These are phyloP conservation scores for Melikaiella ostensackeni DNA, from an alignment of 2,888 invertebrate species.

Conservation along the genomic window DNA sequence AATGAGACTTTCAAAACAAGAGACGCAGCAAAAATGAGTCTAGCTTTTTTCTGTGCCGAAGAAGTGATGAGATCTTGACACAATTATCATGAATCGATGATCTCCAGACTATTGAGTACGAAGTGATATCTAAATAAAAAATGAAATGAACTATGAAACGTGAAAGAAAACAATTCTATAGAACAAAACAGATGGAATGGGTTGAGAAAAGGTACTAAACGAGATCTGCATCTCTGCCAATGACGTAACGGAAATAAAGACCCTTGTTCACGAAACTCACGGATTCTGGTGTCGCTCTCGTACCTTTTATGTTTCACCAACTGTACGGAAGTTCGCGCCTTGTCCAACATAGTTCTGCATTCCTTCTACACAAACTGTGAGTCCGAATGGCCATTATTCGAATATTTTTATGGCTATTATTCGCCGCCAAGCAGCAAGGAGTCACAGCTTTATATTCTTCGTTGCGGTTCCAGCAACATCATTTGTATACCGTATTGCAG, in stretches of 20 bases:
- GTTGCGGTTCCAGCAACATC: neutral
- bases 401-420: slow-evolving; percentile 31
- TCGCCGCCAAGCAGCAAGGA: slow-evolving; percentile 13
- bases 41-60: too few relatives aligned
- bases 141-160: too few relatives aligned
- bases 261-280: slow-evolving; percentile 15
- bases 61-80: too few relatives aligned
- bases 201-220: neutral
- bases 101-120: too few relatives aligned
- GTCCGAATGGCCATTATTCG: slow-evolving; percentile 22
- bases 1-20: too few relatives aligned
- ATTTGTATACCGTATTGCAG: neutral
- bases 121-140: too few relatives aligned
- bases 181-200: neutral
- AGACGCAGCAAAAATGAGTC: too few relatives aligned
- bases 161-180: neutral
- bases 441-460: slow-evolving; percentile 6
- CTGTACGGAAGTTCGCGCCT: slow-evolving; percentile 19
- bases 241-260: slow-evolving; percentile 38
- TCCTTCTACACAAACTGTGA: slow-evolving; percentile 16
- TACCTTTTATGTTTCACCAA: neutral
- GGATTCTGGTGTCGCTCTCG: neutral
- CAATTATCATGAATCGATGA: too few relatives aligned
- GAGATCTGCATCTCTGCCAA: slow-evolving; percentile 19
- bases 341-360: slow-evolving; percentile 22